Evolutionary conservation across 1,140 invertebrate genomes (phyloP), one percentile per base, ranked within the genome.

Genomic region (Marisa cornuarietis): DNA sequence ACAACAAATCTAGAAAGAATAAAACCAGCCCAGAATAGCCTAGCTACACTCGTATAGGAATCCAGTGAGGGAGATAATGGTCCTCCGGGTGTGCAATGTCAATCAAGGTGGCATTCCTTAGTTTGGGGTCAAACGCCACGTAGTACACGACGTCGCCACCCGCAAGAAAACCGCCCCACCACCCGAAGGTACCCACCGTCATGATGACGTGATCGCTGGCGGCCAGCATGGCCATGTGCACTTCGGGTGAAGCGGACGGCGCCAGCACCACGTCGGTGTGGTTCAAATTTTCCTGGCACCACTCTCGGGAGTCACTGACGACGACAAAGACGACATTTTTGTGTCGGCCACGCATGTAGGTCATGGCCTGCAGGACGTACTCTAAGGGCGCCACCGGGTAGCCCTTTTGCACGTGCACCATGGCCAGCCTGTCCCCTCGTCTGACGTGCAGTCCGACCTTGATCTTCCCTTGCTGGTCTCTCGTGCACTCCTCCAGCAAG

Each of bases 141-240:
- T 82, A 89, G 80, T 89, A 89, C 6, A 88, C 82, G 20, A 83
- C 83, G 42, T 85, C 79, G 20, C 89, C 89, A n/a, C 85, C 85
- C 14, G 82, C 79, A 9, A 90, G 79, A 79, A 81, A 89, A 0
- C 85, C 87, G 1, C 82, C 86, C 88, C 88, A 90, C 87, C 88
- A 89, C 0, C 89, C 89, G 79, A 84, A 90, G 14, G 85, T 87
- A 0, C 89, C 89, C 13, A 85, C 82, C 18, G 87, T 86, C 26
- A 89, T 83, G 65, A 90, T 85, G 11, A 80, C 84, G 82, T 90
- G 89, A 65, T 88, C 83, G 76, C 88, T 88, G 4, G 73, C 61
- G 10, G 86, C 66, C 73, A 90, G 71, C 18, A 87, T n/a, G 26
- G 85, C 84, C n/a, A 90, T 58, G 79, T 90, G 86, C 80, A 92